Percentiles rank a stretch among this genome's conserved stretches.
These are phyloP conservation scores for Pygoscelis adeliae DNA, from an alignment of 2,113 vertebrate genomes.

Conservation along the genomic window DNA sequence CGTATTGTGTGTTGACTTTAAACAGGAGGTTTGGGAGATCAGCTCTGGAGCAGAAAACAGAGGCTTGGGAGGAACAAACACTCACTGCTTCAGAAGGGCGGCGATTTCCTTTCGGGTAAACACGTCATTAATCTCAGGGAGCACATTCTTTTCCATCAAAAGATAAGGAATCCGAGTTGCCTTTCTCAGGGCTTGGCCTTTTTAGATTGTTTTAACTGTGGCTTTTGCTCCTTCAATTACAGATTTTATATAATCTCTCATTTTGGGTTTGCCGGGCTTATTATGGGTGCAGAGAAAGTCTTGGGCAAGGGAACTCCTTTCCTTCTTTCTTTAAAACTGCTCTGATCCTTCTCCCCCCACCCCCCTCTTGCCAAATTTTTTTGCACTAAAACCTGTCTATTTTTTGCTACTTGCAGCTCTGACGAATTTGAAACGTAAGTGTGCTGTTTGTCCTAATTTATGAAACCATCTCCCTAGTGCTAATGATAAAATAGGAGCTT, in stretches of 20 bases:
- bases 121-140: constrained; percentile 92
- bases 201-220: constrained; percentile 57
- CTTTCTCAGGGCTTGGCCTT: constrained; percentile 64
- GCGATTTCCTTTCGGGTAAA: constrained; percentile 94
- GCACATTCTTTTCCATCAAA: constrained; percentile 90
- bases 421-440: not conserved
- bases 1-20: constrained; percentile 35
- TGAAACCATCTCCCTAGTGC: not conserved
- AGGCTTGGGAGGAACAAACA: constrained; percentile 81
- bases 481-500: not conserved
- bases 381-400: not conserved
- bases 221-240: constrained; percentile 23
- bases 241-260: constrained; percentile 19
- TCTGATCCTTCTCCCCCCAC: not conserved
- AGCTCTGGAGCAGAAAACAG: constrained; percentile 73
- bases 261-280: constrained; percentile 46
- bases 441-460: not conserved
- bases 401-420: not conserved
- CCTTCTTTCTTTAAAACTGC: not conserved
- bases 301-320: not conserved
- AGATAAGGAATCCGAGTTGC: constrained; percentile 82
- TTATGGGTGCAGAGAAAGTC: constrained; percentile 7
- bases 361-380: not conserved
- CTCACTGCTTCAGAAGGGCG: constrained; percentile 89
- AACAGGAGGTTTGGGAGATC: constrained; percentile 65